Percentiles rank a stretch among this genome's conserved stretches.
Conservation (phyloP, 1,140 invertebrate genomes). For the Cydia fagiglandana region DNA sequence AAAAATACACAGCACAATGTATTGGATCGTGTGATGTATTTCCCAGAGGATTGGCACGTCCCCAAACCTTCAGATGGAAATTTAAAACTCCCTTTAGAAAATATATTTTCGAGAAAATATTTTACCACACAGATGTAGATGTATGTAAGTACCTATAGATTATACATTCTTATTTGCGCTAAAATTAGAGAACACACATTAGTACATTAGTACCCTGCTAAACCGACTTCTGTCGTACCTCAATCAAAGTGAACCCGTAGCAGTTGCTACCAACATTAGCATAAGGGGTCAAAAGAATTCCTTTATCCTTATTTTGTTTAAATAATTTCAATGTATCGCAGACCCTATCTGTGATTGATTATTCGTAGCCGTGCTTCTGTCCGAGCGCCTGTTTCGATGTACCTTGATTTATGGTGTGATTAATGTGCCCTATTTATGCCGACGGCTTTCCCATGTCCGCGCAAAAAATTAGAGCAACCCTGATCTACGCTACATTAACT, state of each 20-base stretch:
- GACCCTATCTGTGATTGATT: constrained; percentile 30
- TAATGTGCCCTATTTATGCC: constrained; percentile 25
- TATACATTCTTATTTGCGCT: constrained; percentile 18
- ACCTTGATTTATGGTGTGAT: constrained; percentile 30
- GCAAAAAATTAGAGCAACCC: constrained; percentile 19
- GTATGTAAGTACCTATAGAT: neutral
- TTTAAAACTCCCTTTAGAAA: neutral
- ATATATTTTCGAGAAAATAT: neutral
- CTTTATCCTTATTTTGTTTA: constrained; percentile 30
- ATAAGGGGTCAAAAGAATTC: constrained; percentile 23
- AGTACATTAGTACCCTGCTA: constrained; percentile 34
- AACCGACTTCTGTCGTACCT: constrained; percentile 44
- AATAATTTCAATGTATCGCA: constrained; percentile 11
- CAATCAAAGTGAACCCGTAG: constrained; percentile 40
- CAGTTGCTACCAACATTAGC: constrained; percentile 23
- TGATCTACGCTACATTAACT: constrained; percentile 18
- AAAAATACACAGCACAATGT: constrained; percentile 6
- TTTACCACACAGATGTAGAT: neutral
- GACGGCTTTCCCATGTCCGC: constrained; percentile 19
- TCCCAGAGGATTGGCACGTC: constrained; percentile 17
- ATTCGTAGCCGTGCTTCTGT: neutral
- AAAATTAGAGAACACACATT: constrained; percentile 33
- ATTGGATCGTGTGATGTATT: constrained; percentile 16
- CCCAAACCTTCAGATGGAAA: constrained; percentile 16
- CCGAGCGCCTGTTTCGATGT: constrained; percentile 25